Conservation (phyloP, 2,888 invertebrate genomes). For the Pammene fasciana region DNA sequence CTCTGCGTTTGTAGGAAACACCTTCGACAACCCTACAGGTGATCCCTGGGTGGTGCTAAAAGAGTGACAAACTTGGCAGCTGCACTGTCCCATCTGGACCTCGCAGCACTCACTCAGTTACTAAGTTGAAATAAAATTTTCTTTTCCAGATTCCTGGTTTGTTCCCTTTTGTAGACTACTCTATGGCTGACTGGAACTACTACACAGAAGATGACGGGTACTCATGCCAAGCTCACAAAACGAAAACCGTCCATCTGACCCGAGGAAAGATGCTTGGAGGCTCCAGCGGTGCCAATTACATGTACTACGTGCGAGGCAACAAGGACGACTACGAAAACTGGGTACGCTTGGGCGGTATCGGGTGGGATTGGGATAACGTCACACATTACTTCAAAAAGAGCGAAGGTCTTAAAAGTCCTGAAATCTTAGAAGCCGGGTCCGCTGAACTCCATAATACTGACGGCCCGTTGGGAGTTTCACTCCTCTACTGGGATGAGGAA, state of each 20-base stretch:
- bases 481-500: slow-evolving; percentile 92
- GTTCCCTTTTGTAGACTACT: slow-evolving; percentile 51
- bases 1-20: too few species aligned
- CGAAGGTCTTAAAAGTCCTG: slow-evolving; percentile 1
- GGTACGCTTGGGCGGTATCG: slow-evolving; percentile 59
- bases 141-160: slow-evolving; percentile 60
- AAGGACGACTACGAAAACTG: slow-evolving; percentile 84
- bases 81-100: too few species aligned
- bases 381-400: slow-evolving; percentile 12
- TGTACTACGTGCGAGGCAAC: slow-evolving; percentile 86
- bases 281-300: slow-evolving; percentile 85
- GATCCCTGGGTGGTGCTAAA: too few species aligned
- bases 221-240: slow-evolving; percentile 51
- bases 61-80: too few species aligned
- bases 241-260: slow-evolving; percentile 50
- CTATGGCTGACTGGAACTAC: slow-evolving; percentile 59
- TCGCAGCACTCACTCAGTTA: too few species aligned
- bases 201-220: slow-evolving; percentile 56
- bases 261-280: slow-evolving; percentile 85
- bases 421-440: background rate
- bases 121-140: background rate
- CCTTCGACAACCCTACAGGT: too few species aligned
- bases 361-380: slow-evolving; percentile 84
- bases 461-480: slow-evolving; percentile 93
- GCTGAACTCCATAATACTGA: slow-evolving; percentile 76